Evolutionary conservation across 2,113 vertebrate species (phyloP).

Genomic region (Archocentrus centrarchus): DNA sequence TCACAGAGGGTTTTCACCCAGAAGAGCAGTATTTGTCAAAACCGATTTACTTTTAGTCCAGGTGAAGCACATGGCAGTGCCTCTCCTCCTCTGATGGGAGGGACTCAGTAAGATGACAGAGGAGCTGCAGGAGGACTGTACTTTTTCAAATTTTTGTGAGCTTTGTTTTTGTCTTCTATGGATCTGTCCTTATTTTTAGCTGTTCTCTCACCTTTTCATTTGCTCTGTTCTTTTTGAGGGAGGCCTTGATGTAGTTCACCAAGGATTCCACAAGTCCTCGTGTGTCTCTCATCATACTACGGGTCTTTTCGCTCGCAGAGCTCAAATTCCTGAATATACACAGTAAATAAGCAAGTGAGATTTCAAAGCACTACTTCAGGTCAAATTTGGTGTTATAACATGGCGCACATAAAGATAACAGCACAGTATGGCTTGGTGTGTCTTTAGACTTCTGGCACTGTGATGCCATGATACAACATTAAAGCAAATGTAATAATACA

Average conservation of each 20-base stretch:
- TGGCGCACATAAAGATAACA: background rate
- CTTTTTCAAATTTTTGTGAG: background rate
- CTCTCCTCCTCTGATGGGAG: background rate
- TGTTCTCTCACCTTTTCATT: conserved; percentile 88
- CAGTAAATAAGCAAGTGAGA: conserved; percentile 5
- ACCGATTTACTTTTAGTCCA: background rate
- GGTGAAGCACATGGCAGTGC: background rate
- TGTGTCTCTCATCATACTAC: conserved; percentile 89
- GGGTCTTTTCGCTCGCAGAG: conserved; percentile 90
- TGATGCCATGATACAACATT: background rate
- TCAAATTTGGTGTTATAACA: background rate
- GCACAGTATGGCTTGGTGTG: background rate
- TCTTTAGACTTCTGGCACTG: background rate
- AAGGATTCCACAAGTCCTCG: conserved; percentile 88
- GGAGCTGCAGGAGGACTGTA: no score
- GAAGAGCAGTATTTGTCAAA: background rate
- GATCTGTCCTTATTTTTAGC: background rate
- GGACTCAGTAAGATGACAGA: background rate
- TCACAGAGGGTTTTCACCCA: background rate
- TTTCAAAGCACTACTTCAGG: conserved; percentile 11
- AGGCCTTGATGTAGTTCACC: conserved; percentile 86
- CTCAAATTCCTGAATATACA: conserved; percentile 89
- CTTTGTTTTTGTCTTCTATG: background rate
- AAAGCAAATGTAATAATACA: background rate
- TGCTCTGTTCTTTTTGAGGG: conserved; percentile 84